These are phyloP conservation scores for Prochilodus magdalenae DNA, from an alignment of 2,113 vertebrate species.

Conservation along the genomic window DNA sequence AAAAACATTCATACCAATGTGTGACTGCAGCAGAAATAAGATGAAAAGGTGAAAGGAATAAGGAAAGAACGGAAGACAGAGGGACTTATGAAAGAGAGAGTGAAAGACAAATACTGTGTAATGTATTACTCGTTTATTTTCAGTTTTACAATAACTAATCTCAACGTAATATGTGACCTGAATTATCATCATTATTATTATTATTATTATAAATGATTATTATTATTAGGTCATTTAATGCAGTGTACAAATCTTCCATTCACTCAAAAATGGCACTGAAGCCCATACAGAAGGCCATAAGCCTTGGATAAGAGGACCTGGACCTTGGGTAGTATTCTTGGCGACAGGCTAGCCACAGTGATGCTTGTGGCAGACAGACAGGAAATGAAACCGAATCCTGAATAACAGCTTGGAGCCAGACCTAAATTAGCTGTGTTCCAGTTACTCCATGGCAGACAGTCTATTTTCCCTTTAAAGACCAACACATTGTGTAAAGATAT, in stretches of 20 bases:
- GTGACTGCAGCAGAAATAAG: background rate
- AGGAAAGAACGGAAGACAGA: no score
- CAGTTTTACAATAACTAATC: constrained; percentile 1
- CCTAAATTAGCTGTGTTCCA: background rate
- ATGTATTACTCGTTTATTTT: constrained; percentile 26
- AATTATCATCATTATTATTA: no score
- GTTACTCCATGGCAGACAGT: background rate
- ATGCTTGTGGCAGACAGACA: background rate
- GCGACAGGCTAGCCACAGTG: background rate
- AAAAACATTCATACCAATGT: no score
- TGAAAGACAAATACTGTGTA: background rate
- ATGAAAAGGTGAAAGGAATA: background rate
- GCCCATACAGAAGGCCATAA: background rate
- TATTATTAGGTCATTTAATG: constrained; percentile 35
- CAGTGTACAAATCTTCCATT: constrained; percentile 23
- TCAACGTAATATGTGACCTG: background rate
- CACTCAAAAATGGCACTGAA: constrained; percentile 7
- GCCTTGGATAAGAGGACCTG: background rate
- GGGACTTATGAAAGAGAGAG: background rate
- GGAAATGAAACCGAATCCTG: constrained; percentile 8
- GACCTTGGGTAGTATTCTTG: background rate
- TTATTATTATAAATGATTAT: background rate
- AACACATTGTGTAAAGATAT: background rate
- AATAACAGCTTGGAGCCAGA: background rate
- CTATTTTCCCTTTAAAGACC: background rate